A percentile compares a stretch with the other conserved stretches of the same genome.
These are phyloP conservation scores for Acanthoscelides obtectus DNA, from an alignment of 2,888 invertebrate species.

Conservation along the genomic window DNA sequence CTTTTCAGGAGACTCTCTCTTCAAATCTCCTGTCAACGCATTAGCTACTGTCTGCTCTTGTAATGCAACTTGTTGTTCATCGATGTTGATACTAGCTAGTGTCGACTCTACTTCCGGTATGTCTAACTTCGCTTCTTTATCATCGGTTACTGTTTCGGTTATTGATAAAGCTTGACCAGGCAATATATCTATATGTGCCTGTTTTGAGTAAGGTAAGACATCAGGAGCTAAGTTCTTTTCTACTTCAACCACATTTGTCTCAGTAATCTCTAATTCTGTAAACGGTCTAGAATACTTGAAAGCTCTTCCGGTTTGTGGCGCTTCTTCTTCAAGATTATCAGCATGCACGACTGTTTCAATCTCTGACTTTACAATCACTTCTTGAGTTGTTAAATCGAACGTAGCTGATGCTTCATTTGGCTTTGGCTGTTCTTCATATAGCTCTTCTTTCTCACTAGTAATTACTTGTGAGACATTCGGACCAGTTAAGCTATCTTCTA, in stretches of 20 bases:
- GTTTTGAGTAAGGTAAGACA: constrained; percentile 53
- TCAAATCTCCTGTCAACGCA: constrained; percentile 47
- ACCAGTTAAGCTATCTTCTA: constrained; percentile 39
- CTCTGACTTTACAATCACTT: constrained; percentile 49
- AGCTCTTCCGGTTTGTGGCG: constrained; percentile 47
- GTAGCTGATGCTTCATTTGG: constrained; percentile 45
- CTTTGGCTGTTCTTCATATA: constrained; percentile 40
- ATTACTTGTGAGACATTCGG: constrained; percentile 46
- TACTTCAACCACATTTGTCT: constrained; percentile 54
- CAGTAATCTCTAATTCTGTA: constrained; percentile 52
- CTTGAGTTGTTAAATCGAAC: constrained; percentile 46
- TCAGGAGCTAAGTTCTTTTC: constrained; percentile 48
- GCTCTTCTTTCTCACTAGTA: constrained; percentile 47
- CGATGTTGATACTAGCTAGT: constrained; percentile 53
- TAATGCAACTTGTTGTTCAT: constrained; percentile 50
- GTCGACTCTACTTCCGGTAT: constrained; percentile 44
- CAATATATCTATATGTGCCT: constrained; percentile 52
- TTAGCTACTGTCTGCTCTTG: constrained; percentile 49
- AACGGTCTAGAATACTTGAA: constrained; percentile 49
- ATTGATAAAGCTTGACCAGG: constrained; percentile 59
- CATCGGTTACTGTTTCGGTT: constrained; percentile 52
- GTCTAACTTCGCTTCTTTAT: constrained; percentile 51
- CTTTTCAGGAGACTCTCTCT: constrained; percentile 44
- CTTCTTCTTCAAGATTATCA: constrained; percentile 45
- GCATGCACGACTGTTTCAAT: constrained; percentile 47